These are phyloP conservation scores for Strigops habroptila DNA, from an alignment of 2,113 vertebrate genomes.

Conservation along the genomic window DNA sequence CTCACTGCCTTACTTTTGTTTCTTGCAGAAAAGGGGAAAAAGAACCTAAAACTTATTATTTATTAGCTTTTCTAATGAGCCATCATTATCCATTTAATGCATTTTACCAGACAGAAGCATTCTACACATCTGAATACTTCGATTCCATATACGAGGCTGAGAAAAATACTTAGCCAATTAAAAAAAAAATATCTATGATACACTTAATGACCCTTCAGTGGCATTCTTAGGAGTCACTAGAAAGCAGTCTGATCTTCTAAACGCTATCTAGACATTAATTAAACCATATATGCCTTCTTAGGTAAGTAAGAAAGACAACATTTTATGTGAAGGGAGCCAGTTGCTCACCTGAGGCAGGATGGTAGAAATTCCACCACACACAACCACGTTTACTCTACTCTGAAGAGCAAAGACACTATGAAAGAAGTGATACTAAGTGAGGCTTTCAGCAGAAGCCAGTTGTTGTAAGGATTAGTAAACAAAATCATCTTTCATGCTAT, in stretches of 20 bases:
- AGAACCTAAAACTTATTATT: neutral
- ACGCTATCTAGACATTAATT: neutral
- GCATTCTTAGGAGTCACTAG: neutral
- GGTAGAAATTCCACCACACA: neutral
- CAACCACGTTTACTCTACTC: neutral
- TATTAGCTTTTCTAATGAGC: neutral
- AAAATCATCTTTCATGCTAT: neutral
- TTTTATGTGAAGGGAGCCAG: neutral
- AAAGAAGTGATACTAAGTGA: neutral
- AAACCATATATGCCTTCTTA: neutral
- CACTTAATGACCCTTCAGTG: neutral
- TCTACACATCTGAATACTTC: neutral
- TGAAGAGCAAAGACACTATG: neutral
- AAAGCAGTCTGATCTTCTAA: neutral
- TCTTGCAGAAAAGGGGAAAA: neutral
- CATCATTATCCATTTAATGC: neutral
- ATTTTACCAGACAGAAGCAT: neutral
- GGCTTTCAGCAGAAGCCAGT: conserved; percentile 5
- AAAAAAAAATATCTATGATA: neutral
- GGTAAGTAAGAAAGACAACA: neutral
- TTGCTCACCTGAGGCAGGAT: neutral
- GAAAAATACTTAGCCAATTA: neutral
- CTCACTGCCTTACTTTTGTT: neutral
- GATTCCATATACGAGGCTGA: neutral
- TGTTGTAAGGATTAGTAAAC: conserved; percentile 32